Evolutionary conservation across 2,888 invertebrate genomes (phyloP).

Genomic region (Herminia tarsipennalis): DNA sequence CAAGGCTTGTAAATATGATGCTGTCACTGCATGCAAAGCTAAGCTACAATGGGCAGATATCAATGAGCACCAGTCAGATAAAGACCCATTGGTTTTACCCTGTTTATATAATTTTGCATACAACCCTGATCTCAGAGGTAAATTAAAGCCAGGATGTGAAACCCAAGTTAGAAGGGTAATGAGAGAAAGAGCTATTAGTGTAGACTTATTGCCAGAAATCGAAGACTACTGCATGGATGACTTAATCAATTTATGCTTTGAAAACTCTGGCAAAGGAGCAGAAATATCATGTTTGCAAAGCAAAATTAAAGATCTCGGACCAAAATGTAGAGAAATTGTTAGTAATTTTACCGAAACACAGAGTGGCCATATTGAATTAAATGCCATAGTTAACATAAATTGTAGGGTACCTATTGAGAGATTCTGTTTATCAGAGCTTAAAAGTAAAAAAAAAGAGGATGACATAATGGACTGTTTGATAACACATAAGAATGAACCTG

Average conservation of each 20-base stretch:
- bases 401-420: slow-evolving; percentile 92
- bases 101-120: slow-evolving; percentile 94
- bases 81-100: slow-evolving; percentile 94
- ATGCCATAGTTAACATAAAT: slow-evolving; percentile 93
- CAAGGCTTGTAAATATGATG: slow-evolving; percentile 95
- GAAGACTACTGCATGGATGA: slow-evolving; percentile 96
- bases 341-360: slow-evolving; percentile 95
- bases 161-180: slow-evolving; percentile 96
- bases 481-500: slow-evolving; percentile 94
- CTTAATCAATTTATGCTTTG: slow-evolving; percentile 92
- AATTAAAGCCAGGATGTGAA: slow-evolving; percentile 86
- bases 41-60: slow-evolving; percentile 90
- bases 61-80: slow-evolving; percentile 89
- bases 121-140: slow-evolving; percentile 77
- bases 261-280: slow-evolving; percentile 94
- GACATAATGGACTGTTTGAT: slow-evolving; percentile 98
- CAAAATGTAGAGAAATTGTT: slow-evolving; percentile 91
- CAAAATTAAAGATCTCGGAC: slow-evolving; percentile 89
- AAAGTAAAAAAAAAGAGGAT: slow-evolving; percentile 91
- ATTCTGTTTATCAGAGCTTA: slow-evolving; percentile 89
- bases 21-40: slow-evolving; percentile 92
- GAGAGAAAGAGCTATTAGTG: slow-evolving; percentile 96
- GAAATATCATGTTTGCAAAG: slow-evolving; percentile 97
- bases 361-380: slow-evolving; percentile 95
- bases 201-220: slow-evolving; percentile 97